Base-by-base conservation (phyloP, 2,888 invertebrate genomes). In the Drosophila koepferae region DNA sequence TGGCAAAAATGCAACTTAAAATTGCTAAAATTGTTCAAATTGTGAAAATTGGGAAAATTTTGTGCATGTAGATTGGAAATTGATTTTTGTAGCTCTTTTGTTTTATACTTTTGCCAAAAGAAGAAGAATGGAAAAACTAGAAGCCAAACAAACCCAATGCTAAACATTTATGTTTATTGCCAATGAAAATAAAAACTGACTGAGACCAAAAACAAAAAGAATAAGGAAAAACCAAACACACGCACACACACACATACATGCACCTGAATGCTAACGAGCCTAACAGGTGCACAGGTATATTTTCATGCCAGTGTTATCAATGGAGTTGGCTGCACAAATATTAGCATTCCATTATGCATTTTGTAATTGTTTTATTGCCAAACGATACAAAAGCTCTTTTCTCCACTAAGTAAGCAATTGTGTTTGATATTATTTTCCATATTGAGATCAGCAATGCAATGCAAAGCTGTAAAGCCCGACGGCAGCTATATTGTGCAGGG, bases 131-230 rank as follows among this genome's bases (percentile, higher is more conserved):
- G 18, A 10, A 31, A 64, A 63, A 72, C 43, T 48, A 59, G 43
- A 67, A 62, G 61, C 43, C 72, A 67, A 82, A 65, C 62, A 71
- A 73, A 43, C 46, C 62, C 31, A 58, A 66, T 73, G 80, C 77
- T 73, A 74, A 70, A 80, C 77, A 77, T 82, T 69, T 67, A 60
- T 88, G 81, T 75, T 75, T 74, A 86, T 89, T 73, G 70, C 67
- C 65, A 71, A 72, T 80, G 73, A 66, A 82, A 74, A 82, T 61
- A 55, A 70, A 80, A 74, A 74, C 59, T 56, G 44, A 20, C n/a
- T 10, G 9, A 34, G n/a, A 31, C n/a, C 31, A 10, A 34, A 49
- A 23, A 46, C 23, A 28, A 51, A 73, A 54, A 36, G 23, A 6
- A 46, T n/a, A 16, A 36, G 34, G 23, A 3, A 36, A n/a, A 38